phyloP scores from a whole-genome alignment of 2,888 invertebrate species.

The Tenodera sinensis region DNA sequence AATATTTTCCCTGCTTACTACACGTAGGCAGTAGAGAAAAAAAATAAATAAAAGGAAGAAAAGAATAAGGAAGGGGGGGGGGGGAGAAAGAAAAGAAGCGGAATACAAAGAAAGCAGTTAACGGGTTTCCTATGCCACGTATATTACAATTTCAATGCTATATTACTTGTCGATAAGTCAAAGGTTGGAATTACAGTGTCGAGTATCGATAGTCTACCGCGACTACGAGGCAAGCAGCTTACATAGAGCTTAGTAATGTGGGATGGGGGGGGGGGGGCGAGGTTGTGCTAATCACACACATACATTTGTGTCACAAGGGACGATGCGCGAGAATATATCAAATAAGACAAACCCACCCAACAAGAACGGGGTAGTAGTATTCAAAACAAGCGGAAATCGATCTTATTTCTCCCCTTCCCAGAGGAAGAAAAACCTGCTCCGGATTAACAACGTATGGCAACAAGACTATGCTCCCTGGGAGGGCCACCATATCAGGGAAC shows the following conservation, averaged over 20 bases:
- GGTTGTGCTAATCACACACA: conserved; percentile 26
- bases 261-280: not conserved
- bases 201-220: not conserved
- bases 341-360: conserved; percentile 25
- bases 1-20: no score
- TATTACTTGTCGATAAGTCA: no score
- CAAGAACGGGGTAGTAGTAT: not conserved
- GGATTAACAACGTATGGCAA: conserved; percentile 3
- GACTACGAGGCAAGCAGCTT: not conserved
- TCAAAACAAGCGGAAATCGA: conserved; percentile 17
- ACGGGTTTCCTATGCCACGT: no score
- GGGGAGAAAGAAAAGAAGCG: no score
- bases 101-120: no score
- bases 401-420: conserved; percentile 11
- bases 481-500: not conserved
- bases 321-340: conserved; percentile 1
- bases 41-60: no score
- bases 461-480: conserved; percentile 11
- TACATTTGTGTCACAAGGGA: conserved; percentile 20
- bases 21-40: no score
- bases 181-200: no score
- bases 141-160: no score
- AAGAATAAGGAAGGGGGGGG: no score
- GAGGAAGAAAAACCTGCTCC: not conserved
- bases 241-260: not conserved